Conservation (phyloP, 2,113 vertebrate genomes). For the Aptenodytes patagonicus region DNA sequence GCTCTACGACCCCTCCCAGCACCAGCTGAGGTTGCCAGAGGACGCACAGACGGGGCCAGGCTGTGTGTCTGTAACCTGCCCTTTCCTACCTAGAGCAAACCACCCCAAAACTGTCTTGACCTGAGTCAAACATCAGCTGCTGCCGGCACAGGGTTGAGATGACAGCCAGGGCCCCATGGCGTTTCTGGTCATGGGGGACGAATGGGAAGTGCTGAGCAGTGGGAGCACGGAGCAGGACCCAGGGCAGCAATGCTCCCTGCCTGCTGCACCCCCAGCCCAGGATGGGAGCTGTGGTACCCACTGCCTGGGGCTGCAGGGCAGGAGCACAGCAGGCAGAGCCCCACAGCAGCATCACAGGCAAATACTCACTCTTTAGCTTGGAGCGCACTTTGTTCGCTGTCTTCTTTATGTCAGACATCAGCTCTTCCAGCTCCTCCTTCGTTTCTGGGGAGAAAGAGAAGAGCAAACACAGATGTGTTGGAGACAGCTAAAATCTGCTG, state of each 20-base stretch:
- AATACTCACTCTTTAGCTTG: slow-evolving; percentile 93
- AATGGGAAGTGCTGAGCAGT: not conserved
- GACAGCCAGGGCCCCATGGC: not conserved
- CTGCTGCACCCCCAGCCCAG: not conserved
- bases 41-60: fast-evolving
- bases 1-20: fast-evolving
- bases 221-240: not conserved
- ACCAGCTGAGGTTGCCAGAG: not conserved
- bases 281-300: fast-evolving
- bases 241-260: not conserved
- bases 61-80: not conserved
- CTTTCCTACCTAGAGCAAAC: not conserved
- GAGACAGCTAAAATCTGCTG: not conserved
- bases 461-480: not conserved
- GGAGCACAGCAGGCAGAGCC: not conserved
- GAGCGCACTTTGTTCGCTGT: slow-evolving; percentile 96
- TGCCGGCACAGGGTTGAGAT: not conserved
- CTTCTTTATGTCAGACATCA: slow-evolving; percentile 97
- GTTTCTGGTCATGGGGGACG: not conserved
- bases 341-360: not conserved
- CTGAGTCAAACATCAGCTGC: not conserved
- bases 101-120: not conserved
- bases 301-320: not conserved
- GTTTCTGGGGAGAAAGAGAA: slow-evolving; percentile 80
- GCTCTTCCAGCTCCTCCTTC: slow-evolving; percentile 91